These are phyloP conservation scores for Helleia helle DNA, from an alignment of 2,888 invertebrate species.

Conservation along the genomic window DNA sequence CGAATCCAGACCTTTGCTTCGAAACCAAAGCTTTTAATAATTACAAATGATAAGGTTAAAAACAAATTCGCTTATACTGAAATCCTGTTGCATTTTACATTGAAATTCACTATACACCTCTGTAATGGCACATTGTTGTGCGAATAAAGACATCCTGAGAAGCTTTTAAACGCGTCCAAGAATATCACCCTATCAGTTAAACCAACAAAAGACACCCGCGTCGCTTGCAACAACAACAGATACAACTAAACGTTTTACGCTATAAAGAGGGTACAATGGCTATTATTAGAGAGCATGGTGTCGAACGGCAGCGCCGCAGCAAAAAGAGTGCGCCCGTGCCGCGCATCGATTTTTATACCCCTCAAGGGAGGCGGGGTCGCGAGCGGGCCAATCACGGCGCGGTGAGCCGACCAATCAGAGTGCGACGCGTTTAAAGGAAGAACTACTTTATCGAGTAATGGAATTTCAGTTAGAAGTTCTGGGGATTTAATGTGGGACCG, in stretches of 20 bases:
- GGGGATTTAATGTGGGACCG: slow-evolving; percentile 49
- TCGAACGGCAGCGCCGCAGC: slow-evolving; percentile 49
- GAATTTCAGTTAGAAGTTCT: slow-evolving; percentile 62
- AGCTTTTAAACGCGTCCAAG: slow-evolving; percentile 47
- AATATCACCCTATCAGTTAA: slow-evolving; percentile 41
- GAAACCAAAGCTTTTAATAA: too few species aligned
- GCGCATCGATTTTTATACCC: slow-evolving; percentile 71
- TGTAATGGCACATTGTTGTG: slow-evolving; percentile 27
- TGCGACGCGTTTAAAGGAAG: slow-evolving; percentile 47
- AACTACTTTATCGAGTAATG: slow-evolving; percentile 59
- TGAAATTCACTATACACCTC: too few species aligned
- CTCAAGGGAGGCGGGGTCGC: slow-evolving; percentile 58
- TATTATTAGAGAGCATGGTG: slow-evolving; percentile 65
- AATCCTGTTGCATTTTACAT: too few species aligned
- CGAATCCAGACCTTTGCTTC: too few species aligned
- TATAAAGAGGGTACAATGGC: slow-evolving; percentile 60
- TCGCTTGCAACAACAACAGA: slow-evolving; percentile 56
- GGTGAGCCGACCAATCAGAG: slow-evolving; percentile 64
- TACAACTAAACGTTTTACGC: slow-evolving; percentile 68
- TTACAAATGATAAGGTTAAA: too few species aligned
- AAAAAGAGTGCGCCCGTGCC: slow-evolving; percentile 49
- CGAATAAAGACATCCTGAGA: slow-evolving; percentile 46
- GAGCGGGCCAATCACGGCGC: slow-evolving; percentile 60
- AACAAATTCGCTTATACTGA: too few species aligned
- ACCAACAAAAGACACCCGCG: slow-evolving; percentile 58